Conservation (phyloP, 2,113 vertebrate species). For the Corapipo altera region DNA sequence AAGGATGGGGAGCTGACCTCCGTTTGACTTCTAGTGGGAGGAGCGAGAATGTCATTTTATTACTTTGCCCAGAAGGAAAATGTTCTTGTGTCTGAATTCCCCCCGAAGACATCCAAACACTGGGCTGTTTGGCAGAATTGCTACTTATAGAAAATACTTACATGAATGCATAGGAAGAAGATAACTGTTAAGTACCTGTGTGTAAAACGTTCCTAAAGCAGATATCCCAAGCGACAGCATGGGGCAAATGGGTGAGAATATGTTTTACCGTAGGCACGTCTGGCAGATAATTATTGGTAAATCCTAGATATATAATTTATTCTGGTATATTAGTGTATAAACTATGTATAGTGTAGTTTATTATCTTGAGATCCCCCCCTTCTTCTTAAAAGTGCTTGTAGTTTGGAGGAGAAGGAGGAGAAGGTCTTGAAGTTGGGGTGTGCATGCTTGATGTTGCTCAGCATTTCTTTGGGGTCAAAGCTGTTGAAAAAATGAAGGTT, state of each 20-base stretch:
- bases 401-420: background rate
- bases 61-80: conserved; percentile 84
- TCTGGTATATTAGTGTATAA: background rate
- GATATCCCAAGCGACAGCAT: background rate
- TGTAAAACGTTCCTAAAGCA: conserved; percentile 20
- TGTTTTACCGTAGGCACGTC: background rate
- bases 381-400: background rate
- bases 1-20: conserved; percentile 83
- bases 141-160: conserved; percentile 59
- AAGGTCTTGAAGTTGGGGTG: background rate
- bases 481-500: background rate
- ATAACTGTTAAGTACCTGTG: conserved; percentile 44
- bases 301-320: background rate
- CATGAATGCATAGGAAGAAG: background rate
- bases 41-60: conserved; percentile 86
- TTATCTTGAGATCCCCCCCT: background rate
- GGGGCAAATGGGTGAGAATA: background rate
- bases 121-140: conserved; percentile 57
- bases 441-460: background rate
- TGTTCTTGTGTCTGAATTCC: conserved; percentile 77
- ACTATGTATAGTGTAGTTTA: background rate
- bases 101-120: conserved; percentile 72
- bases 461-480: background rate
- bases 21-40: conserved; percentile 81
- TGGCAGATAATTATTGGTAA: background rate